Percentiles rank a stretch among this genome's conserved stretches.
These are phyloP conservation scores for Drosophila tripunctata DNA, from an alignment of 2,888 invertebrate species.

Conservation along the genomic window DNA sequence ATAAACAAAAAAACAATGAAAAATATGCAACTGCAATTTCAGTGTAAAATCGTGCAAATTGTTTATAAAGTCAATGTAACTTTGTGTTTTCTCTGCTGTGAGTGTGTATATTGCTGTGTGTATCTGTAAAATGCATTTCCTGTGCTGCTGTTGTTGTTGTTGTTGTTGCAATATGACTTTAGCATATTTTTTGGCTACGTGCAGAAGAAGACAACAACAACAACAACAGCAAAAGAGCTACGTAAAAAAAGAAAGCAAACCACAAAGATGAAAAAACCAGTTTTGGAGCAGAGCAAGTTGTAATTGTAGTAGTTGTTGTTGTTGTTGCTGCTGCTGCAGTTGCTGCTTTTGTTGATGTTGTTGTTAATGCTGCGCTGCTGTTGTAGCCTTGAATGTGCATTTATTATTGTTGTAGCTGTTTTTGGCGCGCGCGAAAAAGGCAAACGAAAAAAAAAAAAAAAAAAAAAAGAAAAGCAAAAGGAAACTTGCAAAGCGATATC, in stretches of 20 bases:
- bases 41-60: slow-evolving; percentile 49
- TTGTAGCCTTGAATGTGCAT: slow-evolving; percentile 76
- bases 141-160: slow-evolving; percentile 39
- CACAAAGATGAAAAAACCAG: slow-evolving; percentile 58
- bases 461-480: slow-evolving; percentile 29
- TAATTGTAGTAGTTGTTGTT: slow-evolving; percentile 3
- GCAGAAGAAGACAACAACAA: slow-evolving; percentile 34
- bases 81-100: not conserved
- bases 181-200: slow-evolving; percentile 62
- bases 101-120: slow-evolving; percentile 2
- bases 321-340: slow-evolving; percentile 25
- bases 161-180: slow-evolving; percentile 56
- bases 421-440: slow-evolving; percentile 68
- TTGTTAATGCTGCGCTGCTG: slow-evolving; percentile 28
- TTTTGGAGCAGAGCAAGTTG: slow-evolving; percentile 37
- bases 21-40: slow-evolving; percentile 50
- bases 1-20: not conserved
- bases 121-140: slow-evolving; percentile 55
- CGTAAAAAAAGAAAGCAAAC: slow-evolving; percentile 58
- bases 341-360: slow-evolving; percentile 2
- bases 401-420: slow-evolving; percentile 53
- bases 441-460: slow-evolving; percentile 21
- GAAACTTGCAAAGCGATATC: slow-evolving; percentile 15
- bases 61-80: slow-evolving; percentile 49
- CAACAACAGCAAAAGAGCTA: slow-evolving; percentile 15